These are phyloP conservation scores for Acropternis orthonyx DNA, from an alignment of 2,797 vertebrate species.

Conservation along the genomic window DNA sequence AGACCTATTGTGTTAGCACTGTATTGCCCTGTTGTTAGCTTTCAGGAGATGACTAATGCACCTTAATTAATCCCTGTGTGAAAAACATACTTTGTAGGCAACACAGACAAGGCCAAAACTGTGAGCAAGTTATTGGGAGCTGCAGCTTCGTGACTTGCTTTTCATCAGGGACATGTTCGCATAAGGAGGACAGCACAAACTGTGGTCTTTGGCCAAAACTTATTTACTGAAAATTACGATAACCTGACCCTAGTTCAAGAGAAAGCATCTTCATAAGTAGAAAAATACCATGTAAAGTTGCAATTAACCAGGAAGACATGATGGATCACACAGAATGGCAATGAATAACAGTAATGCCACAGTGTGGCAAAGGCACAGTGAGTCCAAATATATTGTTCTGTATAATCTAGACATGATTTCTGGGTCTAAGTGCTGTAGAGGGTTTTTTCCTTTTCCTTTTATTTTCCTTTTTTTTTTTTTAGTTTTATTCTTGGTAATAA, in stretches of 20 bases:
- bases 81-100: constrained; percentile 5
- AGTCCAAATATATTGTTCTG: background rate
- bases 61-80: constrained; percentile 43
- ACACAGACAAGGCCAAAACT: background rate
- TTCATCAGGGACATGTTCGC: background rate
- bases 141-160: background rate
- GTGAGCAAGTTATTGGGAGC: background rate
- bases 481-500: background rate
- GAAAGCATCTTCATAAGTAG: background rate
- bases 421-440: background rate
- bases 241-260: background rate
- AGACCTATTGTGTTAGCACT: background rate
- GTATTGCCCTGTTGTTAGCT: background rate
- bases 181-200: background rate
- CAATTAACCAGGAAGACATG: background rate
- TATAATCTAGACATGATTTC: background rate
- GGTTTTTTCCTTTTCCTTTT: background rate
- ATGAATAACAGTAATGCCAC: background rate
- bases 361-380: background rate
- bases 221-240: background rate
- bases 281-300: background rate
- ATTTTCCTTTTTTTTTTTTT: too few species aligned
- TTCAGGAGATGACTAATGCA: constrained; percentile 29
- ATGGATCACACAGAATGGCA: background rate
- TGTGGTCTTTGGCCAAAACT: background rate